Base-by-base conservation (phyloP, 2,113 vertebrate species). In the Leucopsar rothschildi region DNA sequence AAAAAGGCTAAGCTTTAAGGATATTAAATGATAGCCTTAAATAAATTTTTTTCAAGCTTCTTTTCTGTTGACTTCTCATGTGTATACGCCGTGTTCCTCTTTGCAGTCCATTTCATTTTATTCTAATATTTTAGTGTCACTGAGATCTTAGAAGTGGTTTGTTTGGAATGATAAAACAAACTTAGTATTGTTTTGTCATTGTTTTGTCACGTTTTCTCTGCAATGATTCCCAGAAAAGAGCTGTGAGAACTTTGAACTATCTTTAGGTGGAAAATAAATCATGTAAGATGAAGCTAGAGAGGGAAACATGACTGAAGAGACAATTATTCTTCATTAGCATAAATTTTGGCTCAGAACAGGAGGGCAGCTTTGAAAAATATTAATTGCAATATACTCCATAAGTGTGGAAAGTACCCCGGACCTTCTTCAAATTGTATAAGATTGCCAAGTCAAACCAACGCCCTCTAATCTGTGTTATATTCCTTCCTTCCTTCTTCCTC, bases 11-110 rank as follows among this genome's bases (percentile, higher is more conserved):
- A 92, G 91, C 95, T 98, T 97, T 98, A 96, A 95, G 93, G 96
- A 92, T 96, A 97, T 97, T 86, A 89, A 97, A 95, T 82, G 53
- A 91, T 93, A 97, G 89, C 93, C 91, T 97, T 94, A 97, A 98
- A 98, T 98, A 98, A 98, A 98, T 93, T 91, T 93, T 95, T 95
- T 90, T 97, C 96, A 98, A 97, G 95, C 97, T 98, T 97, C 97
- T 96, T 96, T 95, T 82, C 61, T 75, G 76, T 86, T 83, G 91
- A 88, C 52, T 93, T 78, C 92, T 94, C 79, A 72, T 96, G 56
- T 75, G 42, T 91, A 57, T 66, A 57, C 52, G 25, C 19, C 4
- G 8, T 63, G 37, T 86, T 70, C n/a, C 47, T 86, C 59, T 82
- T 84, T 40, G 50, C 33, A 52, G 24, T 60, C 35, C 24, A 50